phyloP scores from a whole-genome alignment of 1,140 invertebrate genomes.

The Brachionus manjavacas region DNA sequence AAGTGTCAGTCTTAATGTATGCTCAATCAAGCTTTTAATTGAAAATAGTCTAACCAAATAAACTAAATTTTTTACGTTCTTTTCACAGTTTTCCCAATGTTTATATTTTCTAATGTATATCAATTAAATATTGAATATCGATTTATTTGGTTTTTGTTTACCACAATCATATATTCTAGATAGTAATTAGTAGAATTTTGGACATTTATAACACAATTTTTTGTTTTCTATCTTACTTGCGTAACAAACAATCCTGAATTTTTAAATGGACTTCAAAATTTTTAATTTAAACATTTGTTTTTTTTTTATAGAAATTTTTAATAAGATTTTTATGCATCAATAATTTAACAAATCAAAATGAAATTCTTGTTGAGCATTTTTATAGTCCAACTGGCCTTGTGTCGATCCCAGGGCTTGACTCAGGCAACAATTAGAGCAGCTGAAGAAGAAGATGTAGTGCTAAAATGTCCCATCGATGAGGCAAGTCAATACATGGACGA shows the following conservation, averaged over 20 bases:
- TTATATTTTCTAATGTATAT: constrained; percentile 6
- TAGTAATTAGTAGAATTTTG: background rate
- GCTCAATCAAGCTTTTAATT: constrained; percentile 26
- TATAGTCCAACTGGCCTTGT: background rate
- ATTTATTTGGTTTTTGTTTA: background rate
- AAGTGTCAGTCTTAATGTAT: constrained; percentile 30
- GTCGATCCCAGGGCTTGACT: background rate
- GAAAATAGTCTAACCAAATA: background rate
- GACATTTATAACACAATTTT: background rate
- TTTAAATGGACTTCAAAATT: background rate
- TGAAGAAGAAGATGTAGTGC: background rate
- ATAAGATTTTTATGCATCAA: background rate
- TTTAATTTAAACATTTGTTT: background rate
- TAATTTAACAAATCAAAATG: background rate
- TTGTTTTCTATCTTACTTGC: background rate
- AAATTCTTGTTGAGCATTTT: background rate
- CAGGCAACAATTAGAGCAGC: background rate
- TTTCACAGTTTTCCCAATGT: constrained; percentile 10
- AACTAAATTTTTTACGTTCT: background rate
- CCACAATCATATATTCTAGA: background rate
- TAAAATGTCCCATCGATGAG: background rate
- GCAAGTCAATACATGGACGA: background rate
- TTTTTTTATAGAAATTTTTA: background rate
- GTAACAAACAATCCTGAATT: background rate
- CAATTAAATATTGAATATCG: background rate